Evolutionary conservation across 2,797 vertebrate genomes (phyloP).

Genomic region (Arvicola amphibius): DNA sequence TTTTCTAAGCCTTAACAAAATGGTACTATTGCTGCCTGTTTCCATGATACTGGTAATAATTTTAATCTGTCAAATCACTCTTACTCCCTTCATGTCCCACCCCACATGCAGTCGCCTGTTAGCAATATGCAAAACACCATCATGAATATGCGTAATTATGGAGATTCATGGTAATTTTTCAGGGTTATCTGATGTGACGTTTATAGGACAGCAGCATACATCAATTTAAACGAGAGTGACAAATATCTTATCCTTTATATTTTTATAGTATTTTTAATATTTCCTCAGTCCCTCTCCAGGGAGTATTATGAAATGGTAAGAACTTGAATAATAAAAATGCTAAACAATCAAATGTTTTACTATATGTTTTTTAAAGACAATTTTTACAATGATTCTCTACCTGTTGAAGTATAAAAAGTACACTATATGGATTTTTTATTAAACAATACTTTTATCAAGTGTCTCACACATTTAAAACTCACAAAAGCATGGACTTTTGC

Average conservation of each 20-base stretch:
- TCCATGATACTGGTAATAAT: conserved; percentile 86
- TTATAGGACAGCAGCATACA: conserved; percentile 93
- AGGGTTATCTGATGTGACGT: conserved; percentile 94
- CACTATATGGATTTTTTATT: conserved; percentile 26
- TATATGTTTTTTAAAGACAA: conserved; percentile 71
- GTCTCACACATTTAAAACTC: conserved; percentile 64
- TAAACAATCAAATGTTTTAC: conserved; percentile 78
- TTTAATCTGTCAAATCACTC: conserved; percentile 87
- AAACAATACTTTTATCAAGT: conserved; percentile 51
- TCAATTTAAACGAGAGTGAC: conserved; percentile 93
- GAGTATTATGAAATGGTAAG: conserved; percentile 77
- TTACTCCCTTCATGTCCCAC: conserved; percentile 34
- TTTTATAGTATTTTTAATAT: conserved; percentile 86
- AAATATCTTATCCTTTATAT: conserved; percentile 92
- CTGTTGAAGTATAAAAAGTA: conserved; percentile 68
- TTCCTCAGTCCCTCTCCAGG: conserved; percentile 82
- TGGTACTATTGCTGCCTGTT: conserved; percentile 80
- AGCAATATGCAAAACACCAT: conserved; percentile 92
- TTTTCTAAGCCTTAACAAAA: conserved; percentile 83
- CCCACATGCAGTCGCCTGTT: conserved; percentile 85
- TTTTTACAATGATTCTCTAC: conserved; percentile 68
- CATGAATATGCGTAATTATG: conserved; percentile 96
- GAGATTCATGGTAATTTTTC: conserved; percentile 94
- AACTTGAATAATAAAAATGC: conserved; percentile 82
- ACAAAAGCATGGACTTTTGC: conserved; percentile 59